Conservation (phyloP, 2,888 invertebrate species). For the Coenonympha glycerion region DNA sequence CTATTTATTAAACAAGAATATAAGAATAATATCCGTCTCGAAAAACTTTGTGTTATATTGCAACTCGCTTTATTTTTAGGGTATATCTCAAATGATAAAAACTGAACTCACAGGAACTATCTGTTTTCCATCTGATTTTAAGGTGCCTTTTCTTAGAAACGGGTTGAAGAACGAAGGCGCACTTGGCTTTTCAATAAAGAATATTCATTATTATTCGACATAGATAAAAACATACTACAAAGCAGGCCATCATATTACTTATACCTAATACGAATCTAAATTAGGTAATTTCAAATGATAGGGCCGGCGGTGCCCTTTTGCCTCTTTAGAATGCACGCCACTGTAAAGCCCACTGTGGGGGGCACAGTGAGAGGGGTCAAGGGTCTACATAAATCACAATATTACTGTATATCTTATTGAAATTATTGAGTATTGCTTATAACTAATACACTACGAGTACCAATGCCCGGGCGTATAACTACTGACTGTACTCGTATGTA, state of each 20-base stretch:
- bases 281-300: slow-evolving; percentile 5
- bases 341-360: slow-evolving; percentile 6
- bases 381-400: slow-evolving; percentile 8
- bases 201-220: background rate
- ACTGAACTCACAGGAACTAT: too few relatives aligned
- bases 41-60: too few relatives aligned
- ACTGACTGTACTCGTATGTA: background rate
- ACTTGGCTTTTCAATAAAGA: too few relatives aligned
- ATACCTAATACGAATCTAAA: slow-evolving; percentile 4
- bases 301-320: slow-evolving; percentile 7
- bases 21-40: background rate
- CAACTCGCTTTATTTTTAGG: too few relatives aligned
- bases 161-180: too few relatives aligned
- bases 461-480: background rate
- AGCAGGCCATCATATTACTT: slow-evolving; percentile 1
- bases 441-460: background rate
- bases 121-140: too few relatives aligned
- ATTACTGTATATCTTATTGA: slow-evolving; percentile 9
- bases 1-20: background rate
- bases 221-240: background rate
- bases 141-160: too few relatives aligned
- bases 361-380: slow-evolving; percentile 7
- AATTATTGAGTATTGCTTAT: slow-evolving; percentile 1
- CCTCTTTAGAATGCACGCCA: slow-evolving; percentile 1
- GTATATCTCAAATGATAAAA: too few relatives aligned